A percentile compares a stretch with the other conserved stretches of the same genome.
Evolutionary conservation across 2,113 vertebrate genomes (phyloP).

Genomic region (Enhydra lutris): DNA sequence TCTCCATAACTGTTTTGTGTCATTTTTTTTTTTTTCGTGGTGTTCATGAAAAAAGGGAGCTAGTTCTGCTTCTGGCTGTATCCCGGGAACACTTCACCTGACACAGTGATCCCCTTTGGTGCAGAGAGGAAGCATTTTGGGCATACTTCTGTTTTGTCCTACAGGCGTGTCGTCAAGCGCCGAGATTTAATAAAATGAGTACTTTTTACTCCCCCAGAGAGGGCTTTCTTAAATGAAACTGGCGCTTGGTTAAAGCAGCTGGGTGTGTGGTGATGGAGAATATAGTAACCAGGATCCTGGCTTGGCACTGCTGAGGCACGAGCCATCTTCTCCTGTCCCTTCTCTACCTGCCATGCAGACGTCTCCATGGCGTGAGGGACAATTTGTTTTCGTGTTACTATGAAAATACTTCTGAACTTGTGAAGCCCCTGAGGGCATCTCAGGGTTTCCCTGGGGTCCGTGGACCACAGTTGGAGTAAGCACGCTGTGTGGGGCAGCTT

Average conservation of each 20-base stretch:
- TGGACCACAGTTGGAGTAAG: background rate
- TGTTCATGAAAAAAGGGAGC: background rate
- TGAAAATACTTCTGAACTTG: background rate
- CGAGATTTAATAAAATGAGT: background rate
- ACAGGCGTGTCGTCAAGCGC: background rate
- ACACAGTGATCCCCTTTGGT: background rate
- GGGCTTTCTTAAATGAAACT: background rate
- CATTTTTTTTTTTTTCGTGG: background rate
- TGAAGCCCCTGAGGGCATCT: background rate
- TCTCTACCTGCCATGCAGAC: accelerated
- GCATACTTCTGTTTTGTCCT: background rate
- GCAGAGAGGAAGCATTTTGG: background rate
- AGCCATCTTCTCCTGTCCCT: background rate
- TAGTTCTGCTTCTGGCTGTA: background rate
- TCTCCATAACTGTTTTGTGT: background rate
- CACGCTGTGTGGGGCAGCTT: background rate
- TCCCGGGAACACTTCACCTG: background rate
- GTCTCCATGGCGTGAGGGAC: background rate
- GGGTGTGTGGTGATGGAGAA: background rate
- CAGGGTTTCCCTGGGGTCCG: no score
- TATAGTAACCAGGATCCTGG: accelerated
- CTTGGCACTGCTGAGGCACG: background rate
- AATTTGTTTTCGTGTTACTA: background rate
- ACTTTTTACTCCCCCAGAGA: background rate
- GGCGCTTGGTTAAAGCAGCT: background rate